Percentiles rank a stretch among this genome's conserved stretches.
These are phyloP conservation scores for Pogonocherus hispidulus DNA, from an alignment of 2,888 invertebrate species.

Conservation along the genomic window DNA sequence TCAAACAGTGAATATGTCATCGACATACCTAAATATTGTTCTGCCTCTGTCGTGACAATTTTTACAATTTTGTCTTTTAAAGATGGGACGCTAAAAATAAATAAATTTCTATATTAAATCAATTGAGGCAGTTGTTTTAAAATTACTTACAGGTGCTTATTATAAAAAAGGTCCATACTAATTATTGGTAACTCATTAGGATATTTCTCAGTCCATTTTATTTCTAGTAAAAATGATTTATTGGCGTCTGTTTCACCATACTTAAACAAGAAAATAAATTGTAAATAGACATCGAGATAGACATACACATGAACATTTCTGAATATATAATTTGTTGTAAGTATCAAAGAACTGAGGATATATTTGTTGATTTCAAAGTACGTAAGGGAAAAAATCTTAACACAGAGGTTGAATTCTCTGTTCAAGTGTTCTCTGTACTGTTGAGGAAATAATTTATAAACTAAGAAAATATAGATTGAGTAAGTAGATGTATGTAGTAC, in stretches of 20 bases:
- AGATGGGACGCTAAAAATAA: constrained; percentile 71
- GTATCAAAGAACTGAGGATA: too few relatives aligned
- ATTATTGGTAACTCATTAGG: constrained; percentile 86
- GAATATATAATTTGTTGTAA: too few relatives aligned
- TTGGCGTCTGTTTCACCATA: constrained; percentile 84
- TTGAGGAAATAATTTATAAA: too few relatives aligned
- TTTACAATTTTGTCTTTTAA: constrained; percentile 80
- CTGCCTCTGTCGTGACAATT: constrained; percentile 78
- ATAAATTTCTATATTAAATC: background rate
- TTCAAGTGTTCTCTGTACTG: too few relatives aligned
- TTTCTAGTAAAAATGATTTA: constrained; percentile 89
- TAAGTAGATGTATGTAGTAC: too few relatives aligned
- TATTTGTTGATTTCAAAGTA: too few relatives aligned
- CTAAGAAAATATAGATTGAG: too few relatives aligned
- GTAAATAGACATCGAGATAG: constrained; percentile 7
- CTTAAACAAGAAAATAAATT: constrained; percentile 69
- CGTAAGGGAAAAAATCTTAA: too few relatives aligned
- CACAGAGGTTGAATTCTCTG: too few relatives aligned
- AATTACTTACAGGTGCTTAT: constrained; percentile 89
- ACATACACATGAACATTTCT: background rate
- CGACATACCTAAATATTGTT: constrained; percentile 88
- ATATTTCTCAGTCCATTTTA: constrained; percentile 89
- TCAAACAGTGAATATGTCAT: constrained; percentile 97
- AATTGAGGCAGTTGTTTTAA: background rate
- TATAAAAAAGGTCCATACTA: constrained; percentile 93